A percentile compares a stretch with the other conserved stretches of the same genome.
Evolutionary conservation across 1,140 invertebrate species (phyloP).

Genomic region (Drosophila busckii): DNA sequence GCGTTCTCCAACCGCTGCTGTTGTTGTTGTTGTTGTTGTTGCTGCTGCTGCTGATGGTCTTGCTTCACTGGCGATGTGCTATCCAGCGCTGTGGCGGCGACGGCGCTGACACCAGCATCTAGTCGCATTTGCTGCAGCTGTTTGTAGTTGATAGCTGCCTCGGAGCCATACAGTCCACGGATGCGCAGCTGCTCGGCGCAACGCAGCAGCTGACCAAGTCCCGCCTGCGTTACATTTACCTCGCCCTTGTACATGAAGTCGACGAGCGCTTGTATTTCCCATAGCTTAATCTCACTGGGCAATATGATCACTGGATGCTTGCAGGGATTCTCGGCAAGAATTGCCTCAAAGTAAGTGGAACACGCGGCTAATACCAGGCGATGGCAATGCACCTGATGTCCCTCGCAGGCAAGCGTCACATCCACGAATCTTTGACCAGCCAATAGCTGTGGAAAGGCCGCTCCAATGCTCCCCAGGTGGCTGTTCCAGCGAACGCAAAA

Average conservation of each 20-base stretch:
- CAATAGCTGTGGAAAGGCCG: slow-evolving; percentile 82
- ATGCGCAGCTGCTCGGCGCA: slow-evolving; percentile 91
- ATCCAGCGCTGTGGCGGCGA: slow-evolving; percentile 1
- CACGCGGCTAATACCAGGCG: slow-evolving; percentile 91
- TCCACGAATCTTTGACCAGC: slow-evolving; percentile 93
- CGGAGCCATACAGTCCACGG: slow-evolving; percentile 81
- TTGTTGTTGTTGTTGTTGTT: slow-evolving; percentile 14
- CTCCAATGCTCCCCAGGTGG: slow-evolving; percentile 77
- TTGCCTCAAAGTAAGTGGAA: slow-evolving; percentile 89
- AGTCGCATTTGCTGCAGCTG: slow-evolving; percentile 59
- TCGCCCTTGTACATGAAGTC: slow-evolving; percentile 94
- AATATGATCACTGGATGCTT: slow-evolving; percentile 92
- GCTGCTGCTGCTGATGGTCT: neutral
- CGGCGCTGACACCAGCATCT: slow-evolving; percentile 11
- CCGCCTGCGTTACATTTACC: slow-evolving; percentile 90
- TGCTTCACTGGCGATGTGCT: no score
- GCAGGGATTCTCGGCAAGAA: slow-evolving; percentile 90
- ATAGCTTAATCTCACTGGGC: slow-evolving; percentile 83
- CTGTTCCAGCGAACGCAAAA: slow-evolving; percentile 93
- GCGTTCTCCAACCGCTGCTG: slow-evolving; percentile 29
- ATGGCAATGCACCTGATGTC: slow-evolving; percentile 91
- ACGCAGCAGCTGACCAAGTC: slow-evolving; percentile 87
- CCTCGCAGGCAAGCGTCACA: slow-evolving; percentile 93
- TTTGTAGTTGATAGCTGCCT: slow-evolving; percentile 78
- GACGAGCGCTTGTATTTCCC: slow-evolving; percentile 89